Evolutionary conservation across 2,113 vertebrate genomes (phyloP).

Genomic region (Platanista minor): DNA sequence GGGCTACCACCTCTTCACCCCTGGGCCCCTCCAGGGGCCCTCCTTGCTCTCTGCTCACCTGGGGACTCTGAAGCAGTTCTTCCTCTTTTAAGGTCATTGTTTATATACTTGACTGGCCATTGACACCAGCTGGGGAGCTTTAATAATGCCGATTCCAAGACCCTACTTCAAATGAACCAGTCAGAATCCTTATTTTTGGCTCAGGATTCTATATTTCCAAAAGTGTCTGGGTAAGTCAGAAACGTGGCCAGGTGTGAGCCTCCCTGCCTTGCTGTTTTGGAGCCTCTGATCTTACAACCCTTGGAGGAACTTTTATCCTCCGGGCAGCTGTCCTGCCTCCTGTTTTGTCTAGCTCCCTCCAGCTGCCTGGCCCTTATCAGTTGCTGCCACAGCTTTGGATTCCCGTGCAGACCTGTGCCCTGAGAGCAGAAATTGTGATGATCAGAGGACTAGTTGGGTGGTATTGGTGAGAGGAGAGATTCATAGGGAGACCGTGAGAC

Average conservation of each 20-base stretch:
- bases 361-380: too few relatives aligned
- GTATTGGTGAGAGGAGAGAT: not conserved
- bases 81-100: not conserved
- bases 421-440: not conserved
- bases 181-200: not conserved
- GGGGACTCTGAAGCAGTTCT: not conserved
- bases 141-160: not conserved
- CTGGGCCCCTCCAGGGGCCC: not conserved
- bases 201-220: not conserved
- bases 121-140: not conserved
- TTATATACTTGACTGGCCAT: not conserved
- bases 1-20: not conserved
- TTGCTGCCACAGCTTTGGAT: not conserved
- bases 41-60: not conserved
- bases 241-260: not conserved
- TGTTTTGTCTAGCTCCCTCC: not conserved
- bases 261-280: not conserved
- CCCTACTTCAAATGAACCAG: not conserved
- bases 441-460: not conserved
- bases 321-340: not conserved
- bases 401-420: accelerated
- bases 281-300: not conserved
- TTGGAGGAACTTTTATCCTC: not conserved
- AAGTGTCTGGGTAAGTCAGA: not conserved
- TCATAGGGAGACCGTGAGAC: not conserved